Conservation (phyloP, 1,140 invertebrate species). For the Trachymyrmex septentrionalis region DNA sequence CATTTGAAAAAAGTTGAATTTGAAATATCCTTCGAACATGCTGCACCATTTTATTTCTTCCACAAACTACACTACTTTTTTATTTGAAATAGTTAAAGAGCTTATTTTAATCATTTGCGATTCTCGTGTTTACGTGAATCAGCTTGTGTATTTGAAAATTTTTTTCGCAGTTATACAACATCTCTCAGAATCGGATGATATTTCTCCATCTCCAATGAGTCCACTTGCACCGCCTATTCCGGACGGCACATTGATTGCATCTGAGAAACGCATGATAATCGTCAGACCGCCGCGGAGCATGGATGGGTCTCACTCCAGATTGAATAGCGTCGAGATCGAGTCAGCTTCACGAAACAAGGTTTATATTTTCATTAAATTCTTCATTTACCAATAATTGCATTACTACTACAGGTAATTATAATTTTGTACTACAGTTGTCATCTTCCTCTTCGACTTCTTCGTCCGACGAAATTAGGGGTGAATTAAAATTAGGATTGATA, state of each 20-base stretch:
- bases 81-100: too few relatives aligned
- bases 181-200: conserved; percentile 79
- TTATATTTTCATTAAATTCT: not conserved
- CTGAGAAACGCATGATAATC: conserved; percentile 87
- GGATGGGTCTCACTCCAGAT: conserved; percentile 86
- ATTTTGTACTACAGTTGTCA: conserved; percentile 67
- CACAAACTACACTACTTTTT: too few relatives aligned
- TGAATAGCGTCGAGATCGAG: conserved; percentile 88
- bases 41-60: too few relatives aligned
- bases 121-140: too few relatives aligned
- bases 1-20: too few relatives aligned
- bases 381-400: not conserved
- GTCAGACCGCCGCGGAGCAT: conserved; percentile 83
- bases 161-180: conserved; percentile 73
- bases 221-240: conserved; percentile 79
- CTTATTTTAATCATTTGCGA: too few relatives aligned
- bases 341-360: conserved; percentile 87
- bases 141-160: not conserved
- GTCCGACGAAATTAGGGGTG: conserved; percentile 84
- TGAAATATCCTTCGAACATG: too few relatives aligned
- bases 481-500: conserved; percentile 85
- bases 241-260: conserved; percentile 78
- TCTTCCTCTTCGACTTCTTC: conserved; percentile 75
- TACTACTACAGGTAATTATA: conserved; percentile 29
- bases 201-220: conserved; percentile 73